Conservation (phyloP, 1,140 invertebrate genomes). For the Aphelinus atriplicis region DNA sequence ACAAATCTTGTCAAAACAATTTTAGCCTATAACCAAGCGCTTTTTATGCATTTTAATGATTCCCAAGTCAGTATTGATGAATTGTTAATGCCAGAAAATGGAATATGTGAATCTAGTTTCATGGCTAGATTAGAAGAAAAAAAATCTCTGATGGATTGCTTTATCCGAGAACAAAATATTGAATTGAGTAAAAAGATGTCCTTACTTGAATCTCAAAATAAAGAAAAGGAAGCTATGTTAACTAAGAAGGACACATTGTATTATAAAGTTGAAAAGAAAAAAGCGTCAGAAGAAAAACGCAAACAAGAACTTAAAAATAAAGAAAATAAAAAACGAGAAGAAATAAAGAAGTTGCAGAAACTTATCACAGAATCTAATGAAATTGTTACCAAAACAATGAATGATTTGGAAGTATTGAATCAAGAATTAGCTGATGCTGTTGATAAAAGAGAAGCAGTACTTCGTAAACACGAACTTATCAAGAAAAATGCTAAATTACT, state of each 20-base stretch:
- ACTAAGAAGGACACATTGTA: slow-evolving; percentile 41
- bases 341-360: slow-evolving; percentile 46
- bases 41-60: slow-evolving; percentile 48
- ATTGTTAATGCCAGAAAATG: slow-evolving; percentile 52
- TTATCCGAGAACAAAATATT: slow-evolving; percentile 44
- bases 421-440: slow-evolving; percentile 24
- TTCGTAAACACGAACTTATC: slow-evolving; percentile 39
- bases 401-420: slow-evolving; percentile 45
- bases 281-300: slow-evolving; percentile 39
- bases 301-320: slow-evolving; percentile 44
- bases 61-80: slow-evolving; percentile 44
- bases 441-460: slow-evolving; percentile 31
- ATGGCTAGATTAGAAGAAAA: slow-evolving; percentile 45
- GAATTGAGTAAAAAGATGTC: slow-evolving; percentile 38
- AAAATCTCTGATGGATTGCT: slow-evolving; percentile 40
- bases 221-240: slow-evolving; percentile 46
- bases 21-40: slow-evolving; percentile 52
- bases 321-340: slow-evolving; percentile 44
- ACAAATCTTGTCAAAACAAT: slow-evolving; percentile 50
- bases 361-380: slow-evolving; percentile 44
- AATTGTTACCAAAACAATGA: slow-evolving; percentile 37
- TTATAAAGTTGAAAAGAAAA: slow-evolving; percentile 43
- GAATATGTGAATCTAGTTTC: slow-evolving; percentile 43
- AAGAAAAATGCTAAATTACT: slow-evolving; percentile 47
- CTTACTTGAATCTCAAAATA: slow-evolving; percentile 36